Base-by-base conservation (phyloP, 2,113 vertebrate species). In the Genyomyrus donnyi region DNA sequence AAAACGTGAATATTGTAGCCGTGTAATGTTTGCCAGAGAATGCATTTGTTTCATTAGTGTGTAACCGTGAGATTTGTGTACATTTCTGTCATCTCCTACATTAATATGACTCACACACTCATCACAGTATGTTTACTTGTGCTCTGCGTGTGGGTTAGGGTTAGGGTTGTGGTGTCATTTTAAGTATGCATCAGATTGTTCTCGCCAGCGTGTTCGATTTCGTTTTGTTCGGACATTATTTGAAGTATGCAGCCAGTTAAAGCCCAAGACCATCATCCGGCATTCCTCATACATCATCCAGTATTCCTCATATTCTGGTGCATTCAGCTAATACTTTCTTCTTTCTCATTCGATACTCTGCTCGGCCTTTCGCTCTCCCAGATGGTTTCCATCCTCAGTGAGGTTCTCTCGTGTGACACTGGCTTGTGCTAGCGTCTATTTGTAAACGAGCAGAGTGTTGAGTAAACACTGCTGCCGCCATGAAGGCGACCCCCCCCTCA, bases 401-500 rank as follows among this genome's bases (percentile, higher is more conserved):
- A 74, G 58, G 45, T 80, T 17, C 90, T 88, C 62, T 46, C 90
- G 91, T 93, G 93, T 93, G 93, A 95, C 93, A 92, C 31, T 31
- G 87, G 92, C 89, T 92, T 85, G 91, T 85, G 90, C 90, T 92
- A 89, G 39, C 19, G 88, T 93, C 91, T 96, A 94, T 96, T 96
- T 96, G 95, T 96, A 96, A 96, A 96, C 94, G 93, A 92, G 92
- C 90, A 87, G 89, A 94, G 93, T 89, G 48, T 91, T 94, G 91
- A 94, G 94, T 95, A 96, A 96, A 96, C 95, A 96, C 92, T 93
- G 91, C 74, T 93, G 89, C 92, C 42, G 93, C 91, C 90, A 93
- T 93, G 91, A n/a, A 87, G 92, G 83, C 89, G 92, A 91, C 92
- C 91, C 92, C 91, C 94, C 92, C 91, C 92, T 91, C 89, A 92